phyloP scores from a whole-genome alignment of 2,797 vertebrate genomes.

The Anisognathus igniventris region DNA sequence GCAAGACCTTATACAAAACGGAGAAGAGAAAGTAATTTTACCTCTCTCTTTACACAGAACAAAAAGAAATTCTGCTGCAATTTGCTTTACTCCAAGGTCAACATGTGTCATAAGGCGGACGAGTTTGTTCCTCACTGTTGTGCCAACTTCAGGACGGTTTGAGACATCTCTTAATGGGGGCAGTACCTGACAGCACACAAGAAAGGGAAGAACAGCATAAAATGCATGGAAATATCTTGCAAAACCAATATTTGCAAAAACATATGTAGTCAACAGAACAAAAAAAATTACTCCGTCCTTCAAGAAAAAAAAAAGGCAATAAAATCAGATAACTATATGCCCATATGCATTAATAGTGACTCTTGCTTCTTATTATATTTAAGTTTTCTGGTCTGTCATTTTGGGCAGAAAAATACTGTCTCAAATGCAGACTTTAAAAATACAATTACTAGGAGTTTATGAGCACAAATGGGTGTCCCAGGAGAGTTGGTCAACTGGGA shows the following conservation, averaged over 20 bases:
- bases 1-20: not conserved
- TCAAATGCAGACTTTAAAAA: not conserved
- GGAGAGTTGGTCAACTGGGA: not conserved
- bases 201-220: not conserved
- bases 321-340: not conserved
- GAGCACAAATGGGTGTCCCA: not conserved
- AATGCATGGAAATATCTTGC: not conserved
- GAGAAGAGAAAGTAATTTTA: slow-evolving; percentile 41
- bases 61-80: slow-evolving; percentile 95
- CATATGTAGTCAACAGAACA: not conserved
- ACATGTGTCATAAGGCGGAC: slow-evolving; percentile 98
- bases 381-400: not conserved
- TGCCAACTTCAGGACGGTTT: slow-evolving; percentile 92
- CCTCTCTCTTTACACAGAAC: slow-evolving; percentile 98
- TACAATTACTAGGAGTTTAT: not conserved
- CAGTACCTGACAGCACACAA: slow-evolving; percentile 81
- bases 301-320: not conserved
- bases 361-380: not conserved
- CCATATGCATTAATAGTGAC: not conserved
- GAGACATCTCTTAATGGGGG: slow-evolving; percentile 94
- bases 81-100: slow-evolving; percentile 95
- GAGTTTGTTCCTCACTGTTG: slow-evolving; percentile 91
- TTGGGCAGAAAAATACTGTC: not conserved
- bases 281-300: not conserved
- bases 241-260: not conserved